Conservation (phyloP, 2,797 vertebrate species). For the Pelochelys cantorii region DNA sequence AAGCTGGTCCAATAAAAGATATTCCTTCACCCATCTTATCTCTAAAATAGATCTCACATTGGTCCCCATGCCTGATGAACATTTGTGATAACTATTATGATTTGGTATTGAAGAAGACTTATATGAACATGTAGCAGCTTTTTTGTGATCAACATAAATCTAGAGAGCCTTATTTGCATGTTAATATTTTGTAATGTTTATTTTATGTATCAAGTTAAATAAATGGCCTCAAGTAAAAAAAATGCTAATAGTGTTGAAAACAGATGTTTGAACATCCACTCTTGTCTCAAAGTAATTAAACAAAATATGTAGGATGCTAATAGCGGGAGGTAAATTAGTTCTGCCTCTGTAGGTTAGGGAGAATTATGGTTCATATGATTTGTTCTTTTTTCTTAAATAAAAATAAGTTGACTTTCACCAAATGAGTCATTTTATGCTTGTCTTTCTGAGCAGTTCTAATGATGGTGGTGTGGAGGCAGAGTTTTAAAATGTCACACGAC, state of each 20-base stretch:
- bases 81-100: background rate
- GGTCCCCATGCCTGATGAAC: background rate
- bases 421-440: constrained; percentile 25
- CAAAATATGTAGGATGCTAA: background rate
- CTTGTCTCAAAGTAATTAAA: constrained; percentile 55
- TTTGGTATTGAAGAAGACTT: background rate
- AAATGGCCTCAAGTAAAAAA: constrained; percentile 47
- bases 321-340: constrained; percentile 38
- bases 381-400: constrained; percentile 16
- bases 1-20: background rate
- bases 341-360: constrained; percentile 41
- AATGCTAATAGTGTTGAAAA: constrained; percentile 22
- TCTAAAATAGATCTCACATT: background rate
- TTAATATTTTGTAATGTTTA: constrained; percentile 56
- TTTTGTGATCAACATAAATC: constrained; percentile 11
- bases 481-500: background rate
- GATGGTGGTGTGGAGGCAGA: background rate
- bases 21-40: background rate
- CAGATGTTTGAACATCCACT: constrained; percentile 42
- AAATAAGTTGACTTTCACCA: constrained; percentile 29
- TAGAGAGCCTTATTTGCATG: constrained; percentile 53
- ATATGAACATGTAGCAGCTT: background rate
- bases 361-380: background rate
- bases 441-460: constrained; percentile 25
- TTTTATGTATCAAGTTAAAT: background rate